Evolutionary conservation across 64 coral and sea anemone genomes (phyloP).

Genomic region (Stichodactyla helianthus): DNA sequence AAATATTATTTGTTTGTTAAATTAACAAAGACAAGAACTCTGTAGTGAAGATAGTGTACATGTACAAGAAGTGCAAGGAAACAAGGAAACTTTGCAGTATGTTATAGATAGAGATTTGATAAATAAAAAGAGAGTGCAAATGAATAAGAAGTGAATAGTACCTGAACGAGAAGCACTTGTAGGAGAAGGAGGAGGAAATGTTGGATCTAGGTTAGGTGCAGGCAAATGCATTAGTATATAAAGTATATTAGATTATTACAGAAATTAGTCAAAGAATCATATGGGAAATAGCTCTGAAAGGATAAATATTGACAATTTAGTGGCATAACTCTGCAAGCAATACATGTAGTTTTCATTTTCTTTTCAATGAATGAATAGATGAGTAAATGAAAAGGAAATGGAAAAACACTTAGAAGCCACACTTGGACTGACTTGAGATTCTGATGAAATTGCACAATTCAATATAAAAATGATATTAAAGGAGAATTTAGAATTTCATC

Average conservation of each 20-base stretch:
- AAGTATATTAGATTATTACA: not conserved
- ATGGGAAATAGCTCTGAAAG: not conserved
- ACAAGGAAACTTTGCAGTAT: too few species aligned
- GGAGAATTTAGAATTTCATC: too few species aligned
- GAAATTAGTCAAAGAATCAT: not conserved
- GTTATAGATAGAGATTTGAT: not conserved
- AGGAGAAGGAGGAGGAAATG: not conserved
- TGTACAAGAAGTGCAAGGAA: too few species aligned
- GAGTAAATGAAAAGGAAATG: not conserved
- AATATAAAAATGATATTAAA: too few species aligned
- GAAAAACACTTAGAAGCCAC: too few species aligned
- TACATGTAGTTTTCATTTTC: not conserved
- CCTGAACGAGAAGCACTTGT: not conserved
- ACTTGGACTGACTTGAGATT: too few species aligned
- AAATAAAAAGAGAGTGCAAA: not conserved
- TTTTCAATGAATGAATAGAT: not conserved
- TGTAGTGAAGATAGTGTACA: not conserved
- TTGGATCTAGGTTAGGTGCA: slow-evolving; percentile 1
- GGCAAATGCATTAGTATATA: not conserved
- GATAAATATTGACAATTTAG: not conserved
- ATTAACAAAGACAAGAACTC: too few species aligned
- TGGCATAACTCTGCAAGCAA: not conserved
- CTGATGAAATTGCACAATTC: too few species aligned
- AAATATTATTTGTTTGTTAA: too few species aligned
- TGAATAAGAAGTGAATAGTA: slow-evolving; percentile 5